These are phyloP conservation scores for Idris sp. DNA, from an alignment of 1,140 invertebrate genomes.

Conservation along the genomic window DNA sequence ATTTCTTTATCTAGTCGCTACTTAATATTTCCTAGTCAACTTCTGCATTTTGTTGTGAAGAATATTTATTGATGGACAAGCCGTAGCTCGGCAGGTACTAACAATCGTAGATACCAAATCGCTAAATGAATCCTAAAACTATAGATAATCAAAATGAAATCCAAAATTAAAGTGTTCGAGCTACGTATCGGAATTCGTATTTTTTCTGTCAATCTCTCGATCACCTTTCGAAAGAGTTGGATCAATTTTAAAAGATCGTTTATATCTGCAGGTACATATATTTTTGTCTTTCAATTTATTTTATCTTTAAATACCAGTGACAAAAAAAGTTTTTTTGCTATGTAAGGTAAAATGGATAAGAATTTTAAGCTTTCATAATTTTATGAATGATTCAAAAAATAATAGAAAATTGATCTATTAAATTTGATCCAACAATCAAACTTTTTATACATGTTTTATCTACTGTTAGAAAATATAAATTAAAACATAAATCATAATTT, in stretches of 20 bases:
- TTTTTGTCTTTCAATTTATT: no score
- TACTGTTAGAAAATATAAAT: constrained; percentile 24
- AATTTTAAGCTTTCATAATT: no score
- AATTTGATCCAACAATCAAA: constrained; percentile 31
- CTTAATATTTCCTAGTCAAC: constrained; percentile 73
- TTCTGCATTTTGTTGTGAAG: constrained; percentile 70
- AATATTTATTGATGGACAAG: constrained; percentile 61
- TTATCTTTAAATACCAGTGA: no score
- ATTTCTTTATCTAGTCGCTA: constrained; percentile 72
- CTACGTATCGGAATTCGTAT: constrained; percentile 3
- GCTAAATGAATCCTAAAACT: constrained; percentile 38
- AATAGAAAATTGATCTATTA: no score
- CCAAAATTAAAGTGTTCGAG: constrained; percentile 33
- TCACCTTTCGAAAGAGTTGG: constrained; percentile 12
- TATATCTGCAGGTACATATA: no score
- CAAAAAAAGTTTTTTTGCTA: no score
- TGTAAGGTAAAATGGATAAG: no score
- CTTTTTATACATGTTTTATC: constrained; percentile 15
- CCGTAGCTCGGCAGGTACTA: constrained; percentile 27
- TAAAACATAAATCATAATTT: constrained; percentile 36
- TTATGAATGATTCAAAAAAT: no score
- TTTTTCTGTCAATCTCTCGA: constrained; percentile 7
- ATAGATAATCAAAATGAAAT: constrained; percentile 52
- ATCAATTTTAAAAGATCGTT: no score
- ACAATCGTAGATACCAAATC: constrained; percentile 39